Evolutionary conservation across 1,140 invertebrate genomes (phyloP), one percentile per base, ranked within the genome.

Genomic region (Pseudomyrmex gracilis): DNA sequence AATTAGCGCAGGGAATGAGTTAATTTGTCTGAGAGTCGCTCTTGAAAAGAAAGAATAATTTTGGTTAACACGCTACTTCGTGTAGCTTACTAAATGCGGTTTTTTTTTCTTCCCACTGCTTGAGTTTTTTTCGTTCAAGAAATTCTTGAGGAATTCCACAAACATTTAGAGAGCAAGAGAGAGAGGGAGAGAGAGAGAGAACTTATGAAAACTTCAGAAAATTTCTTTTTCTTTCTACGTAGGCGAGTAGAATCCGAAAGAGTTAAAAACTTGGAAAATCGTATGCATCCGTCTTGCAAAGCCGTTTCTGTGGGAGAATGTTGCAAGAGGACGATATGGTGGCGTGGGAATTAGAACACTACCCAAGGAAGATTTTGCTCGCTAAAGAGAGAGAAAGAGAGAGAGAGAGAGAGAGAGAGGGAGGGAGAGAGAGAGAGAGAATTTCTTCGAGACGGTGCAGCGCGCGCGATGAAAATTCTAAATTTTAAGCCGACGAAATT

Each of bases 401-500:
- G 15, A 80, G 12, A 45, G n/a, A 24, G 24, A 34, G 7, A 34
- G 34, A 34, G 34, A 34, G 34, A 60, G 20, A 80, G 55, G 49
- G n/a, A 70, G 43, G 12, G 20, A 49, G 15, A 80, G 12, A 45
- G n/a, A 24, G 24, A 34, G 7, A 34, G 34, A 34, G 34, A 34
- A 5, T 34, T 34, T 34, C 58, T 55, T 13, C 45, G 17, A 7
- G 61, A 63, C 15, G 8, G n/a, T 8, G 9, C 7, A 58, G 5
- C 7, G 34, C 7, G 34, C 24, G 20, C 43, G 34, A n/a, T 2
- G 55, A 60, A 68, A 80, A 80, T 71, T 71, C 9, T n/a, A 80
- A 71, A 80, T 80, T 80, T 71, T 71, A 80, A 78, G 43, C 64
- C 64, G 20, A 70, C 64, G 13, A 70, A 80, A 70, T 80, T 80